A percentile compares a stretch with the other conserved stretches of the same genome.
These are phyloP conservation scores for Allacma fusca DNA, from an alignment of 2,888 invertebrate genomes.

Conservation along the genomic window DNA sequence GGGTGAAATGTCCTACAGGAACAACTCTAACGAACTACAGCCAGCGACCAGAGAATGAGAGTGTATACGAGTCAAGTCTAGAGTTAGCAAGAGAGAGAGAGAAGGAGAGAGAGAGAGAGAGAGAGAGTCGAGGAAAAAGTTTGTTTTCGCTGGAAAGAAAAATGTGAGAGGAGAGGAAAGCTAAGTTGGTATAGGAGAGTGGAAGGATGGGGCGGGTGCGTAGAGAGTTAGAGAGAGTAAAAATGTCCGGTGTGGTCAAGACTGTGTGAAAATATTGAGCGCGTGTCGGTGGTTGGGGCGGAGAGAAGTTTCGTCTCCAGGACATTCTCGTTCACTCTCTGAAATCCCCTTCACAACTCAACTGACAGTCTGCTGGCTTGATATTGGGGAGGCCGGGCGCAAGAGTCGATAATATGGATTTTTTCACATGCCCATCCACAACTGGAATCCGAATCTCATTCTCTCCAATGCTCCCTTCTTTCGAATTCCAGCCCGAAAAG, in stretches of 20 bases:
- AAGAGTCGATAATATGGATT: conserved; percentile 60
- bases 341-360: conserved; percentile 34
- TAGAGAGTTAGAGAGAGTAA: conserved; percentile 36
- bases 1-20: conserved; percentile 38
- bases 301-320: conserved; percentile 33
- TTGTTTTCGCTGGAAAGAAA: not conserved
- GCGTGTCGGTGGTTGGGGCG: conserved; percentile 45
- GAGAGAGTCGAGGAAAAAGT: conserved; percentile 6
- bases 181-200: not conserved
- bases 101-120: not conserved
- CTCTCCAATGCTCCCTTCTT: conserved; percentile 37
- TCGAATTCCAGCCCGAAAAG: conserved; percentile 40
- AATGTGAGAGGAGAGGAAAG: conserved; percentile 27
- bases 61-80: conserved; percentile 19
- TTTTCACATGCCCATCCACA: conserved; percentile 50
- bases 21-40: conserved; percentile 7
- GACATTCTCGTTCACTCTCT: conserved; percentile 26
- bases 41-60: conserved; percentile 20
- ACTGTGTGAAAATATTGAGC: conserved; percentile 48
- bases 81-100: conserved; percentile 4
- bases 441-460: conserved; percentile 45
- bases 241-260: conserved; percentile 50
- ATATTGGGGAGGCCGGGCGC: conserved; percentile 50
- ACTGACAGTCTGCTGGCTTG: conserved; percentile 31
- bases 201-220: conserved; percentile 42